Conservation (phyloP, 2,113 vertebrate genomes). For the Thamnophis sirtalis region DNA sequence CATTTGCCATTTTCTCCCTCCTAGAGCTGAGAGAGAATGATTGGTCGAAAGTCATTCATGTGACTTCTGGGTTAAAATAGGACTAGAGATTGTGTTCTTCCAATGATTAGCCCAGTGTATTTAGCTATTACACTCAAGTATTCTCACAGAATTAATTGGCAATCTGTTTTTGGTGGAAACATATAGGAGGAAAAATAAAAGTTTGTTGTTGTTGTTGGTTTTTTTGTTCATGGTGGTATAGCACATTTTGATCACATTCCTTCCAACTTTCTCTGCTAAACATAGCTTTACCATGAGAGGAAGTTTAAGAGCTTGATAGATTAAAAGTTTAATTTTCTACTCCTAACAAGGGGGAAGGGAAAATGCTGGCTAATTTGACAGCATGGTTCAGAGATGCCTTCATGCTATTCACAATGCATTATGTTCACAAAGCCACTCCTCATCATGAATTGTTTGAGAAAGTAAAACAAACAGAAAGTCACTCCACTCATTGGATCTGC, state of each 20-base stretch:
- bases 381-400: constrained; percentile 57
- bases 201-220: neutral
- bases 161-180: neutral
- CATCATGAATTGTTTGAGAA: constrained; percentile 45
- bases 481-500: constrained; percentile 38
- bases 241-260: neutral
- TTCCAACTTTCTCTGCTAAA: neutral
- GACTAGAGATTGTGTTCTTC: neutral
- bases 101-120: neutral
- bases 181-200: neutral
- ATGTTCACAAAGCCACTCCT: constrained; percentile 54
- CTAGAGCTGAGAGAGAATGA: neutral
- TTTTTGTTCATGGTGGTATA: neutral
- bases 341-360: constrained; percentile 8
- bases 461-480: constrained; percentile 58
- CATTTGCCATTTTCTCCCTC: neutral
- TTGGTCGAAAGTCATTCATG: neutral
- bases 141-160: neutral
- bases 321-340: constrained; percentile 61
- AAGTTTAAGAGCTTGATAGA: neutral
- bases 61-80: neutral
- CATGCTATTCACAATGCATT: constrained; percentile 52
- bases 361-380: constrained; percentile 53
- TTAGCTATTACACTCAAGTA: neutral
- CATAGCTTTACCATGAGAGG: neutral